Evolutionary conservation across 2,113 vertebrate species (phyloP).

Genomic region (Rhineura floridana): DNA sequence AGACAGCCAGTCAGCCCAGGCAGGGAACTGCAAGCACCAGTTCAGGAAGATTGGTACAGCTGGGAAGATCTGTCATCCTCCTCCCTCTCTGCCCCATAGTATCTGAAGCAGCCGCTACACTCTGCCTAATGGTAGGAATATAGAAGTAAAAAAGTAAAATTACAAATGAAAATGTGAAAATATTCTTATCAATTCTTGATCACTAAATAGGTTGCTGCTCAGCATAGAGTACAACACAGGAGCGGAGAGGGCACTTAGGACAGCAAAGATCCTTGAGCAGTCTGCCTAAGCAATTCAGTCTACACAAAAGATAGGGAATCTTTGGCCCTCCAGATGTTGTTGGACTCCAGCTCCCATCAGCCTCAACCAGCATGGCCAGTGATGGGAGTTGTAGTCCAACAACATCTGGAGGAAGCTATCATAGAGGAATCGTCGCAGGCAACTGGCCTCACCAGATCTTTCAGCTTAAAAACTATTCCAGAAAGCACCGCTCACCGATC

Average conservation of each 20-base stretch:
- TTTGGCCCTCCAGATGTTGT: background rate
- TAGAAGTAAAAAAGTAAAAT: background rate
- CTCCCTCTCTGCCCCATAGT: no score
- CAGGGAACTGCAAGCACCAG: no score
- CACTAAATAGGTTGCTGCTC: background rate
- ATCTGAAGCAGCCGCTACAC: no score
- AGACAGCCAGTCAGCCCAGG: no score
- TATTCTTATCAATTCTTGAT: background rate
- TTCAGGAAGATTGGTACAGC: no score
- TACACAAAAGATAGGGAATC: no score
- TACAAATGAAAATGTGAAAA: background rate
- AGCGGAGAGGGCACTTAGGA: no score
- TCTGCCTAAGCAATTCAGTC: background rate
- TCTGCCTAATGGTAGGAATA: no score
- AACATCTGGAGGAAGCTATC: background rate
- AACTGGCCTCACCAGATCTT: background rate
- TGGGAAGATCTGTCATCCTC: no score
- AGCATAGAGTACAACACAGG: background rate
- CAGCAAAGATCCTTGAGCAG: background rate
- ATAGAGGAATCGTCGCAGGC: no score
- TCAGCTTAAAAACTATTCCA: background rate
- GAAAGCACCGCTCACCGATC: constrained; percentile 79
- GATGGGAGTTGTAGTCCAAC: background rate
- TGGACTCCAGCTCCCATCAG: background rate
- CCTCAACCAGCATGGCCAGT: background rate